phyloP scores from a whole-genome alignment of 2,113 vertebrate species.

The Phalacrocorax pelagicus region DNA sequence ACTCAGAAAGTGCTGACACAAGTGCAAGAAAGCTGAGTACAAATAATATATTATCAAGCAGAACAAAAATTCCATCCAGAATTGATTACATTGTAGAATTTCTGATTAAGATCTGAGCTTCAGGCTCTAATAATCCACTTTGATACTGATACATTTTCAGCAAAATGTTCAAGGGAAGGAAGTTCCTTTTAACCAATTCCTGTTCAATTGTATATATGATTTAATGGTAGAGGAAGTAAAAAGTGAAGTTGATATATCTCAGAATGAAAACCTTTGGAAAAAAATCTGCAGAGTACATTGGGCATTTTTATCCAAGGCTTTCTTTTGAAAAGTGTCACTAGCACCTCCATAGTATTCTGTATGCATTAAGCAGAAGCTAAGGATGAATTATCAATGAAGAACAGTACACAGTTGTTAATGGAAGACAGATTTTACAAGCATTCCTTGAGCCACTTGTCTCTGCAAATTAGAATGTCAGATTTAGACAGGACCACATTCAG shows the following conservation, averaged over 20 bases:
- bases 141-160: not conserved
- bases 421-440: not conserved
- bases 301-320: not conserved
- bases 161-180: not conserved
- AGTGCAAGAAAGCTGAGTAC: not conserved
- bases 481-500: not conserved
- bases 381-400: not conserved
- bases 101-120: not conserved
- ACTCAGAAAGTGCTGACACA: not conserved
- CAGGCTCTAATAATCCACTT: not conserved
- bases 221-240: not conserved
- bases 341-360: not conserved
- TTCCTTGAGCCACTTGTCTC: not conserved
- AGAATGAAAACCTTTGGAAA: not conserved
- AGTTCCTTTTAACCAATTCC: not conserved
- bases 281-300: not conserved
- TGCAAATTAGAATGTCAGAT: not conserved
- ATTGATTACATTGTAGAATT: not conserved
- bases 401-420: not conserved
- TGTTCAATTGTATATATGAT: not conserved
- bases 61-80: not conserved
- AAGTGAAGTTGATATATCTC: not conserved
- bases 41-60: not conserved
- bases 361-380: not conserved
- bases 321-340: not conserved